A percentile compares a stretch with the other conserved stretches of the same genome.
Evolutionary conservation across 2,888 invertebrate genomes (phyloP).

Genomic region (Drosophila tanythrix): DNA sequence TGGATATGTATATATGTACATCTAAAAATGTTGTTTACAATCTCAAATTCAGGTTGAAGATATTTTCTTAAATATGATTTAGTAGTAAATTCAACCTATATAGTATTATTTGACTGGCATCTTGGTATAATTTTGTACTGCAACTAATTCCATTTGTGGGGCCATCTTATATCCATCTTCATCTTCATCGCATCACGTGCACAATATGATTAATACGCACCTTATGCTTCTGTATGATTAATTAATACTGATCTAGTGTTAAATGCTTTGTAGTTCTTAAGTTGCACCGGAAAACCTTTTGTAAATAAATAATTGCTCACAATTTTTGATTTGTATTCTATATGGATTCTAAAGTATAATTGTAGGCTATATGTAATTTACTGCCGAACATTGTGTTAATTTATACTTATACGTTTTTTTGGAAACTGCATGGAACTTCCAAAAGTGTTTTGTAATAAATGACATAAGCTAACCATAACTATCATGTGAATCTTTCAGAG

Average conservation of each 20-base stretch:
- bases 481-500: conserved; percentile 66
- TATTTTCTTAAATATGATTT: neutral
- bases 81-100: neutral
- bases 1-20: neutral
- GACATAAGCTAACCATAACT: conserved; percentile 31
- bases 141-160: neutral
- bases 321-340: conserved; percentile 7
- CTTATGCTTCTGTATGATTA: conserved; percentile 1
- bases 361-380: neutral
- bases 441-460: conserved; percentile 5
- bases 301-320: conserved; percentile 55
- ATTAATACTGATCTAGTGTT: conserved; percentile 7
- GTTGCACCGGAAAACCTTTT: conserved; percentile 38
- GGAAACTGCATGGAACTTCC: conserved; percentile 54
- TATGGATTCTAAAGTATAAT: neutral
- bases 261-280: conserved; percentile 45
- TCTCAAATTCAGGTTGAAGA: neutral
- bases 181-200: conserved; percentile 3
- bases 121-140: neutral
- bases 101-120: neutral
- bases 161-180: conserved; percentile 16
- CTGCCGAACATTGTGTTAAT: conserved; percentile 12
- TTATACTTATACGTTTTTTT: conserved; percentile 2
- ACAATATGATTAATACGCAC: conserved; percentile 5
- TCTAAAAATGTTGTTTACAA: neutral